Evolutionary conservation across 2,113 vertebrate species (phyloP).

Genomic region (Oncorhynchus clarkii): DNA sequence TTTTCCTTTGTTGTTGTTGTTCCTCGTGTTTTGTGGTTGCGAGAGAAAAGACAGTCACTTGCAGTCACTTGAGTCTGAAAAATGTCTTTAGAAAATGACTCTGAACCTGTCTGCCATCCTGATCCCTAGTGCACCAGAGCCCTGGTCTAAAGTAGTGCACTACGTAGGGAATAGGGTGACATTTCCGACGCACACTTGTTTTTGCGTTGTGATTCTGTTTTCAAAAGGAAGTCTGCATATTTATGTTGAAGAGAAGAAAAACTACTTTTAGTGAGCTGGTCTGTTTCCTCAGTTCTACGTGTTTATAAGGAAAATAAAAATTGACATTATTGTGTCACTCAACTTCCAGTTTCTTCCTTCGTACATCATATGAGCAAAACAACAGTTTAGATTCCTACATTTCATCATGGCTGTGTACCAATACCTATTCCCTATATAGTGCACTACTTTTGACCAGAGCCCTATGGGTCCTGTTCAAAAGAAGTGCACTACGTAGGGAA

Average conservation of each 20-base stretch:
- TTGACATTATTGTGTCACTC: background rate
- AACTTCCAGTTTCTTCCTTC: too few species aligned
- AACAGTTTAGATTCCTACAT: too few species aligned
- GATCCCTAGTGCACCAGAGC: too few species aligned
- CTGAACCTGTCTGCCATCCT: background rate
- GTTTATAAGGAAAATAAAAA: slow-evolving; percentile 63
- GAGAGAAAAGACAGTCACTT: slow-evolving; percentile 4
- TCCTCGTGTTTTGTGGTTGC: slow-evolving; percentile 21
- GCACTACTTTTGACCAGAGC: background rate
- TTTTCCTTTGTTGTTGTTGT: slow-evolving; percentile 35
- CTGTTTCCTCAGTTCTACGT: slow-evolving; percentile 54
- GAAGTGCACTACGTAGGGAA: too few species aligned
- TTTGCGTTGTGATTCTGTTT: slow-evolving; percentile 53
- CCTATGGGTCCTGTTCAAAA: too few species aligned
- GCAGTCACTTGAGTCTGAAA: slow-evolving; percentile 35
- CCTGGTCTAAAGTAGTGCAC: too few species aligned
- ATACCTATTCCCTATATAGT: too few species aligned
- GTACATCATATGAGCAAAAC: too few species aligned
- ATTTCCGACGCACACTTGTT: slow-evolving; percentile 6
- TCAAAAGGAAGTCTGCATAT: slow-evolving; percentile 49
- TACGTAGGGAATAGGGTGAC: too few species aligned
- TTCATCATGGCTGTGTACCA: too few species aligned
- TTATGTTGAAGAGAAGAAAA: slow-evolving; percentile 26
- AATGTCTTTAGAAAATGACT: slow-evolving; percentile 24
- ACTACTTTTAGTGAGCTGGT: slow-evolving; percentile 54